phyloP scores from a whole-genome alignment of 2,888 invertebrate species.

The Andrena flavipes region DNA sequence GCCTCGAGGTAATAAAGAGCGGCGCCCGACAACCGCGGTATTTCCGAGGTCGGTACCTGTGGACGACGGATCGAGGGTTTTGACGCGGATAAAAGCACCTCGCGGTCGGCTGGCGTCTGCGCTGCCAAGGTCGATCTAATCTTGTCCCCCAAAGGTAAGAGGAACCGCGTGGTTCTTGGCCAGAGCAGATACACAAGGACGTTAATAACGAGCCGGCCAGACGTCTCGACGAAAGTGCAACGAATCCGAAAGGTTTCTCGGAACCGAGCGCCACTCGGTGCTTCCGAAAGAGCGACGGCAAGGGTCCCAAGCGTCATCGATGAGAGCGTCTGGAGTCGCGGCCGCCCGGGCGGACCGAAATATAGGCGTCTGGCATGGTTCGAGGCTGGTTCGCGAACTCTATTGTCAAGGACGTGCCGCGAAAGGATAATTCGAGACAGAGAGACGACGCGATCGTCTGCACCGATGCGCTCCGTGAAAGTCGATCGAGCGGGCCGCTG shows the following conservation, averaged over 20 bases:
- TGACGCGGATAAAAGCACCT: slow-evolving; percentile 49
- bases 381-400: slow-evolving; percentile 15
- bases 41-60: slow-evolving; percentile 37
- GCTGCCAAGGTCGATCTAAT: slow-evolving; percentile 70
- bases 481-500: slow-evolving; percentile 46
- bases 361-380: slow-evolving; percentile 40
- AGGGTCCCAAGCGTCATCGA: slow-evolving; percentile 36
- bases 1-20: slow-evolving; percentile 21
- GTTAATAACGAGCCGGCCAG: slow-evolving; percentile 47
- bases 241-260: slow-evolving; percentile 46
- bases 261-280: slow-evolving; percentile 34
- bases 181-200: slow-evolving; percentile 6
- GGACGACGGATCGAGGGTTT: slow-evolving; percentile 36
- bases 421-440: slow-evolving; percentile 43
- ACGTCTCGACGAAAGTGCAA: slow-evolving; percentile 13
- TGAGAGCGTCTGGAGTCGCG: slow-evolving; percentile 25
- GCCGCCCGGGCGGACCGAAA: slow-evolving; percentile 14
- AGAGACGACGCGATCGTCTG: slow-evolving; percentile 37
- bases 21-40: slow-evolving; percentile 42
- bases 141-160: slow-evolving; percentile 46
- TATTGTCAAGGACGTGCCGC: slow-evolving; percentile 52
- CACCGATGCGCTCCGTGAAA: slow-evolving; percentile 55
- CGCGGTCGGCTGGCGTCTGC: slow-evolving; percentile 34
- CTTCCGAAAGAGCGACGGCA: too few relatives aligned
- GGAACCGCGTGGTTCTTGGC: slow-evolving; percentile 30